Base-by-base conservation (phyloP, 2,888 invertebrate species). In the Geophilus truncorum region DNA sequence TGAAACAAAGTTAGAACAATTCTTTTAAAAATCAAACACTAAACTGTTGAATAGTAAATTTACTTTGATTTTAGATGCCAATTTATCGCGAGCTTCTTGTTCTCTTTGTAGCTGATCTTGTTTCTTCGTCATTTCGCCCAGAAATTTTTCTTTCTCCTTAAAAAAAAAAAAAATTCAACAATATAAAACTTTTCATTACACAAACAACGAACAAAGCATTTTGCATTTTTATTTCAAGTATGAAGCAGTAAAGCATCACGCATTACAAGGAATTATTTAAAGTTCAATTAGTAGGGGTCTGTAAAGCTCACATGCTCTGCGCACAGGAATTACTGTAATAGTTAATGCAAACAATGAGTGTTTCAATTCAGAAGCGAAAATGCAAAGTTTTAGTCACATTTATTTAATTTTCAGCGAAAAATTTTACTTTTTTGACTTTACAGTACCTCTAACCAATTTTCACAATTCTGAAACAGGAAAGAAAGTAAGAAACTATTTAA, bases 21-120 rank as follows among this genome's bases (percentile, higher is more conserved):
- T n/a, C 2, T 25, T 4, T 70, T 30, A 15, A 75, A 23, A 78
- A 3, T 77, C 15, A n/a, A 15, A 40, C 10, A 45, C n/a, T 23
- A 23, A 36, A 34, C 25, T 23, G n/a, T n/a, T n/a, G n/a, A n/a
- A n/a, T n/a, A n/a, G n/a, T 32, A 36, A 78, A 78, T 78, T 81
- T 81, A 86, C 87, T 81, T 91, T 90, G 83, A 97, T 91, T 86
- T 95, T 93, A 36, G 90, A 90, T 25, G 93, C 91, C 81, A 98
- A 87, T 84, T 93, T 93, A 83, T 93, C 92, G 82, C 86, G 85
- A 18, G 86, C 86, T 80, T 87, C 86, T 82, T 85, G 85, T 84
- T 89, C 89, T 82, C 85, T 84, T 36, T 85, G 84, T 23, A 90
- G 84, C 30, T 86, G 85, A 92, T 92, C 86, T 91, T 94, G 93